Evolutionary conservation across 2,113 vertebrate species (phyloP), one percentile per base, ranked within the genome.

Genomic region (Ploceus nigricollis): DNA sequence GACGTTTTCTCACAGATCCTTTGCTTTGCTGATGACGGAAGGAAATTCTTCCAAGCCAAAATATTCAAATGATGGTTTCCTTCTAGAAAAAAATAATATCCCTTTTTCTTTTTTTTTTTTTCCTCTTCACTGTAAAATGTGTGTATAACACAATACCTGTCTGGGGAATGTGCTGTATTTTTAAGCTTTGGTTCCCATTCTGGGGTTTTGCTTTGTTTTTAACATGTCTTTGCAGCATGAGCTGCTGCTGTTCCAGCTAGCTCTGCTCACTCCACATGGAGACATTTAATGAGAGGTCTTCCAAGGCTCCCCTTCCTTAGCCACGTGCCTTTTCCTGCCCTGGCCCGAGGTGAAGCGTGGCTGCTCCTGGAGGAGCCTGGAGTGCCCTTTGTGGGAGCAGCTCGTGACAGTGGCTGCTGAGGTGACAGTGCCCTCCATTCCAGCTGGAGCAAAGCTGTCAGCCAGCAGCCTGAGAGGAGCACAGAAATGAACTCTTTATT

Each of bases 141-240:
- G 4, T 57, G 0, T 22, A 6, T 50, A 35, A 14, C 13, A 14
- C 56, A 45, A 40, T 54, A 40, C 27, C 42, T 47, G 2, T 33
- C n/a, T 33, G 17, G 30, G 19, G 39, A 76, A 24, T 1, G 0
- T 15, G 47, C 9, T 0, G 5, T 10, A 1, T 30, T 86, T 91
- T 61, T 63, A 22, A 68, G 50, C 50, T 73, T 42, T 42, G 39
- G 5, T 73, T 82, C 31, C 64, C 21, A 1, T 51, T 58, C 44
- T 40, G 54, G 61, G 11, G 4, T 57, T 90, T 83, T 56, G 5
- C 65, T 86, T 73, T 66, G 33, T 33, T 94, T 73, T 63, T 54
- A 7, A 7, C 8, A 2, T 0, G 0, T 68, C 22, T 70, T 63
- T 82, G 75, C 69, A 65, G 80, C 3, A 0, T 48, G 53, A 94